phyloP scores from a whole-genome alignment of 2,113 vertebrate genomes.

The Marmota monax region DNA sequence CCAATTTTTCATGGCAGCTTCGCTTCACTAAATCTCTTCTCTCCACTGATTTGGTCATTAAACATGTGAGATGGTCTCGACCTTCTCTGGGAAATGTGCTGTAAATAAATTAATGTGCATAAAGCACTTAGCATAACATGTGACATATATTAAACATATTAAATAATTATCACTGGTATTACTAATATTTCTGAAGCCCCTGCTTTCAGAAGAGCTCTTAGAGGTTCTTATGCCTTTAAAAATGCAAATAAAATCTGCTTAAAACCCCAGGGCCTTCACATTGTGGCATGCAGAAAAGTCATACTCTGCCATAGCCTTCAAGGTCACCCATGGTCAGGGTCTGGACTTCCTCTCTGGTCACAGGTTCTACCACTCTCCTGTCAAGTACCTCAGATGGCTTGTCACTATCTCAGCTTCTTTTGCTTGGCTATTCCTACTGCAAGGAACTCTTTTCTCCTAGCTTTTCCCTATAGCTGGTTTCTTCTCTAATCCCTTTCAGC shows the following conservation, averaged over 20 bases:
- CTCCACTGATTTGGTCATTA: background rate
- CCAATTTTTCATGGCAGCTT: background rate
- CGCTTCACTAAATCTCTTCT: background rate
- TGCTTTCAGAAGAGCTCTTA: background rate
- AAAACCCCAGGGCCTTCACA: background rate
- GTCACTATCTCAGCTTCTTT: background rate
- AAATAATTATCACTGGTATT: background rate
- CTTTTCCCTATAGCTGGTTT: background rate
- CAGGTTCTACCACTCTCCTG: background rate
- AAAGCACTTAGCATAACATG: background rate
- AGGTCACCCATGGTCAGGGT: background rate
- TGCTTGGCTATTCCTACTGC: background rate
- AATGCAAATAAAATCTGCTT: conserved; percentile 35
- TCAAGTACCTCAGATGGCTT: background rate
- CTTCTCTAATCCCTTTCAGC: background rate
- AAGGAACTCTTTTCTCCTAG: background rate
- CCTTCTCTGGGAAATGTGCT: background rate
- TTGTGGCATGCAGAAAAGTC: background rate
- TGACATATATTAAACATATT: background rate
- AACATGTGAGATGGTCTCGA: background rate
- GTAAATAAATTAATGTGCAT: background rate
- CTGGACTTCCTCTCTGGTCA: background rate
- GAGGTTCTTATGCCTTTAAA: conserved; percentile 37
- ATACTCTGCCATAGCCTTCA: background rate
- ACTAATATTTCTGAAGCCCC: background rate